Conservation (phyloP, 2,888 invertebrate genomes). For the Cheilosia variabilis region DNA sequence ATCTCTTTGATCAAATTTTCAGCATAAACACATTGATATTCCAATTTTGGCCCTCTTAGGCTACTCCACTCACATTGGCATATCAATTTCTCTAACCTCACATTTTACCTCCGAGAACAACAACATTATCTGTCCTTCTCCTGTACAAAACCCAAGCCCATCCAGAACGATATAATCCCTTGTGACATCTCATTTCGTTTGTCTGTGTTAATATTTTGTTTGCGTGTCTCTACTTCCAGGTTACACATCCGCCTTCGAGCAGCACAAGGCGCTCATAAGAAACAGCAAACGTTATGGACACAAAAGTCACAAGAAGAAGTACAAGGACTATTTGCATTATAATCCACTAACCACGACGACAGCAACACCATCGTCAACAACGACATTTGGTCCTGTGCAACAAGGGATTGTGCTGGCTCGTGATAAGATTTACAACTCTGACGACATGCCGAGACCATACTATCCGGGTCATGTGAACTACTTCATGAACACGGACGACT, state of each 20-base stretch:
- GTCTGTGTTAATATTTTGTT: background rate
- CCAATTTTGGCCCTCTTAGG: background rate
- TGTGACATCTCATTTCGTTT: slow-evolving; percentile 23
- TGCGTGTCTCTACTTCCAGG: slow-evolving; percentile 40
- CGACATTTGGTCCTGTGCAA: slow-evolving; percentile 38
- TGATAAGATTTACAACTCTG: slow-evolving; percentile 58
- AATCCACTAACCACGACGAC: slow-evolving; percentile 71
- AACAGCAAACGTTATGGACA: slow-evolving; percentile 80
- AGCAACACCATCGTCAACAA: slow-evolving; percentile 41
- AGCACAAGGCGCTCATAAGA: slow-evolving; percentile 80
- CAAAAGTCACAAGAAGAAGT: slow-evolving; percentile 82
- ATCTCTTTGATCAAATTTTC: too few relatives aligned
- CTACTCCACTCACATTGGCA: background rate
- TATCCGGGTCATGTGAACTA: slow-evolving; percentile 82
- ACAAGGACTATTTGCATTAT: slow-evolving; percentile 80
- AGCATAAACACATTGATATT: background rate
- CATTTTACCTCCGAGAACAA: slow-evolving; percentile 11
- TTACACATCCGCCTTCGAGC: slow-evolving; percentile 79
- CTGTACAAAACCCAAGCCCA: background rate
- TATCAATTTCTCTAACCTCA: background rate
- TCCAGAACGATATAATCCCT: slow-evolving; percentile 7
- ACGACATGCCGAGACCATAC: slow-evolving; percentile 78
- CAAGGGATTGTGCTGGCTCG: slow-evolving; percentile 48
- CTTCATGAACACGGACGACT: slow-evolving; percentile 78
- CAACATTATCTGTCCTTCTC: slow-evolving; percentile 3